Evolutionary conservation across 1,140 invertebrate species (phyloP), one percentile per base, ranked within the genome.

Genomic region (Medauroidea extradentata): DNA sequence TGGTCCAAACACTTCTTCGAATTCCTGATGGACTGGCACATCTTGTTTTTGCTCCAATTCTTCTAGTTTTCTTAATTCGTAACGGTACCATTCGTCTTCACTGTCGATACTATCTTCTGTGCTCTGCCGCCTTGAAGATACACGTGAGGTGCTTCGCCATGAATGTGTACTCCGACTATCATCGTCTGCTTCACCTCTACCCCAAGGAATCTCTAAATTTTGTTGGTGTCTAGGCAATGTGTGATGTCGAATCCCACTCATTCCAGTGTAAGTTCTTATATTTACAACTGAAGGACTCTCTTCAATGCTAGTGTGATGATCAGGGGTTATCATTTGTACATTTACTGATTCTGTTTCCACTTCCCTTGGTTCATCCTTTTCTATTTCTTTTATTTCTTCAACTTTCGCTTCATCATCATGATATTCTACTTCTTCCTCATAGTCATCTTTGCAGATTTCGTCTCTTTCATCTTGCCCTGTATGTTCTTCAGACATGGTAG

Each of bases 51-150:
- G 78, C 73, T 95, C 92, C 68, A 94, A 78, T 76, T 93, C 88
- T 74, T 94, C 89, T 38, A 95, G 71, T 73, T 94, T 92, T 46
- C 88, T 79, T 52, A 94, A 68, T 68, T 94, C 92, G 71, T 95
- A 93, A 62, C 89, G 90, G 67, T 93, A 95, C 87, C 92, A 95
- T 76, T 94, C 91, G 69, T 95, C 92, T 74, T 95, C 92, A 42
- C 89, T 91, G 72, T 95, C 92, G 56, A 95, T 94, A 57, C 89
- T 92, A 65, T 95, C 92, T 76, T 94, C 92, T 0, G 92, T 94
- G 71, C 91, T 93, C 76, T 95, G 91, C 38, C 91, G 77, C 67
- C 91, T 80, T 1, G 91, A 94, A 4, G 90, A 92, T n/a, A 90
- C 87, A 62, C 89, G 77, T 1, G 90, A 93, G 2, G 89, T 86